Conservation (phyloP, 2,888 invertebrate species). For the Luperina nickerlii region DNA sequence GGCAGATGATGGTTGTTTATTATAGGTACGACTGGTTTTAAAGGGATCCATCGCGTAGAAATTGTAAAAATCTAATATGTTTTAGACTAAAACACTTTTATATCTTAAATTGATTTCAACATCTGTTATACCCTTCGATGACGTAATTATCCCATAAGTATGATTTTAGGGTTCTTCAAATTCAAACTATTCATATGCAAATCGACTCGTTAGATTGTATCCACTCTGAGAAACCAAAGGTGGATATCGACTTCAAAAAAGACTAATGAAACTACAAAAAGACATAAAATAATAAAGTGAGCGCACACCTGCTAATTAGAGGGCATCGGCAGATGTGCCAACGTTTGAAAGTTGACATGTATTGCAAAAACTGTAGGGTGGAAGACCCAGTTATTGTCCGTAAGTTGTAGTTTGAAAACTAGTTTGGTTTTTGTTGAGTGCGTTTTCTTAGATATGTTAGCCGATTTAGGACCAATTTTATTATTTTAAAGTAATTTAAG, state of each 20-base stretch:
- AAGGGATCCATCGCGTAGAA: too few species aligned
- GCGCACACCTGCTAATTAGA: conserved; percentile 68
- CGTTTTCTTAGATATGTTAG: not conserved
- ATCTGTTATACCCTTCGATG: too few species aligned
- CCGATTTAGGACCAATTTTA: not conserved
- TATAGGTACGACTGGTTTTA: too few species aligned
- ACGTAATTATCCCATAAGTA: not conserved
- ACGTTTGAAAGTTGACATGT: conserved; percentile 67
- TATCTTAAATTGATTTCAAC: too few species aligned
- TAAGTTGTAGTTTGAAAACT: not conserved
- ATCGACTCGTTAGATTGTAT: conserved; percentile 18
- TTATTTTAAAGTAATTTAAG: not conserved
- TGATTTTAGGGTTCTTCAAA: not conserved
- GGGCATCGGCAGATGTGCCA: conserved; percentile 61
- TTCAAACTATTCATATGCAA: conserved; percentile 33
- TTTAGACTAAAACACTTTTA: too few species aligned
- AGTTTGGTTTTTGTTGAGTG: not conserved
- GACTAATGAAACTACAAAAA: conserved; percentile 26
- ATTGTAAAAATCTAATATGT: too few species aligned
- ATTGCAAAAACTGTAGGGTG: conserved; percentile 58
- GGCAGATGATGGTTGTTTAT: too few species aligned
- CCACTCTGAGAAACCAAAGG: not conserved
- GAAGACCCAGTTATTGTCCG: not conserved
- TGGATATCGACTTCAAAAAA: conserved; percentile 17
- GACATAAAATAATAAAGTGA: conserved; percentile 40